Conservation (phyloP, 1,140 invertebrate species). For the Helicoverpa armigera region DNA sequence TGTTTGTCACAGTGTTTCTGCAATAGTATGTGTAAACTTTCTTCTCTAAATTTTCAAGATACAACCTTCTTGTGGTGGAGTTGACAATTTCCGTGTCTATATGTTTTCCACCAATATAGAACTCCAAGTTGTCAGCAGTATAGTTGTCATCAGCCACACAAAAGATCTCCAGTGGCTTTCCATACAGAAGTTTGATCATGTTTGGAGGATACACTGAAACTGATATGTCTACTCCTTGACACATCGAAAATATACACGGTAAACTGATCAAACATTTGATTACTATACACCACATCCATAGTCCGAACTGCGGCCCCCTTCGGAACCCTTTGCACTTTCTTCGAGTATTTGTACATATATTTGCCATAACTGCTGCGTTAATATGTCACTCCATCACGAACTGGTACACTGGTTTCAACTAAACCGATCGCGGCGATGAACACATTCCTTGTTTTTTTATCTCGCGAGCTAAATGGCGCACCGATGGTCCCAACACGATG, state of each 20-base stretch:
- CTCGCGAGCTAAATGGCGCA: slow-evolving; percentile 77
- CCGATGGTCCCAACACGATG: slow-evolving; percentile 72
- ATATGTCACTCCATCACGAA: slow-evolving; percentile 74
- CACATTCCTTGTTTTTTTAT: slow-evolving; percentile 78
- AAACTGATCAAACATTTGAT: slow-evolving; percentile 74
- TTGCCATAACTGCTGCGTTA: slow-evolving; percentile 75
- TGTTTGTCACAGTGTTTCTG: slow-evolving; percentile 67
- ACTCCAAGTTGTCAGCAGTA: slow-evolving; percentile 67
- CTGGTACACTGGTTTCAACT: slow-evolving; percentile 63
- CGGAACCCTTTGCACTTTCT: slow-evolving; percentile 70
- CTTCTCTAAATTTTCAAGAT: slow-evolving; percentile 67
- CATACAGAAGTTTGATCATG: slow-evolving; percentile 66
- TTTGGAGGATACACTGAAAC: slow-evolving; percentile 69
- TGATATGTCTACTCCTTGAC: slow-evolving; percentile 67
- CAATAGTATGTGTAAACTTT: slow-evolving; percentile 70
- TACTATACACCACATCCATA: slow-evolving; percentile 77
- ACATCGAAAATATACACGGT: slow-evolving; percentile 72
- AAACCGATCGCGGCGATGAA: slow-evolving; percentile 66
- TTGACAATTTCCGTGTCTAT: slow-evolving; percentile 69
- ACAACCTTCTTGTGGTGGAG: slow-evolving; percentile 71
- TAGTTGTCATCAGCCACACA: slow-evolving; percentile 71
- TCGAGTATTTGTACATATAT: slow-evolving; percentile 64
- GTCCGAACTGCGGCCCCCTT: slow-evolving; percentile 68
- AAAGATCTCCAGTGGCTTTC: slow-evolving; percentile 74
- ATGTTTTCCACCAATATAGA: slow-evolving; percentile 58